Evolutionary conservation across 2,888 invertebrate genomes (phyloP).

Genomic region (Macaria notata): DNA sequence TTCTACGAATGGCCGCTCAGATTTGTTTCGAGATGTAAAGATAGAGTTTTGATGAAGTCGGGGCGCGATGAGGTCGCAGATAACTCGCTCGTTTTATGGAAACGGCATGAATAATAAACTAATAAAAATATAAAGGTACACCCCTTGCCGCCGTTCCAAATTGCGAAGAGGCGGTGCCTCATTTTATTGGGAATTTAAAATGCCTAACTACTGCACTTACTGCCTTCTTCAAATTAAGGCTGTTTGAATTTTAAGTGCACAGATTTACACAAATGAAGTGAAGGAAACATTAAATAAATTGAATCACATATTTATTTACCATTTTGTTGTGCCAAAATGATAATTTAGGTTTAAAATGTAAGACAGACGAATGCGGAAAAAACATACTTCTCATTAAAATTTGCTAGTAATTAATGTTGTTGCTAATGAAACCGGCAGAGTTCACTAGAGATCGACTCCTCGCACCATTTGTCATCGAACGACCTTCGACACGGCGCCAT

Average conservation of each 20-base stretch:
- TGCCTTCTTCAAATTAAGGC: constrained; percentile 17
- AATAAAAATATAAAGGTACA: constrained; percentile 42
- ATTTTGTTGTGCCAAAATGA: too few relatives aligned
- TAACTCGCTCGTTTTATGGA: constrained; percentile 47
- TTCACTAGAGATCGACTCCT: constrained; percentile 68
- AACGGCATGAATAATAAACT: constrained; percentile 53
- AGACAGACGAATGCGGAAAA: too few relatives aligned
- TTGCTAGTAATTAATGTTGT: constrained; percentile 72
- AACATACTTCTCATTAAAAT: constrained; percentile 61
- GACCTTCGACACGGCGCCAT: constrained; percentile 64
- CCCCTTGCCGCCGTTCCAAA: constrained; percentile 18
- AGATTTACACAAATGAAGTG: constrained; percentile 17
- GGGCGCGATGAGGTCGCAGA: constrained; percentile 43
- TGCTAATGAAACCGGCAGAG: constrained; percentile 68
- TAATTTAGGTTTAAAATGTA: too few relatives aligned
- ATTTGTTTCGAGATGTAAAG: constrained; percentile 48
- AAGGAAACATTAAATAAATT: too few relatives aligned
- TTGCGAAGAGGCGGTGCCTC: constrained; percentile 22
- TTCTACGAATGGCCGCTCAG: constrained; percentile 34
- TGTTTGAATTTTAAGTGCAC: constrained; percentile 23
- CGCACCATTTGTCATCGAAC: constrained; percentile 75
- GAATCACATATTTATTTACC: too few relatives aligned
- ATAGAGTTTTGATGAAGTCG: constrained; percentile 53
- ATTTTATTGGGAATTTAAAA: constrained; percentile 23
- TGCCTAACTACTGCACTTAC: constrained; percentile 17